phyloP scores from a whole-genome alignment of 1,140 invertebrate genomes.

The Brachionus manjavacas region DNA sequence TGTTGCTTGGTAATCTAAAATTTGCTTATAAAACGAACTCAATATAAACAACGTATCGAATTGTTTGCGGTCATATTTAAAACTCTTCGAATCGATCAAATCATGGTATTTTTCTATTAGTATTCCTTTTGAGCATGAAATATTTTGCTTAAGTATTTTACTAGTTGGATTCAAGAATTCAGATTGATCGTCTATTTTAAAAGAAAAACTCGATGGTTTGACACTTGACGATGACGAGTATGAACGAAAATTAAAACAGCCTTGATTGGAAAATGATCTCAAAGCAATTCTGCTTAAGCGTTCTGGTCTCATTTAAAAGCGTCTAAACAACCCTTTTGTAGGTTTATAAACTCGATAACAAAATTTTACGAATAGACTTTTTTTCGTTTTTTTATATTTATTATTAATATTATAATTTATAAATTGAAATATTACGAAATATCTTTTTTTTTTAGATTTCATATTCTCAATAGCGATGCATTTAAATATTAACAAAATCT shows the following conservation, averaged over 20 bases:
- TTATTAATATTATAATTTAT: not conserved
- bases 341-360: not conserved
- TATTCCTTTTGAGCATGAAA: not conserved
- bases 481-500: not conserved
- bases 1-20: not conserved
- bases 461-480: not conserved
- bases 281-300: not conserved
- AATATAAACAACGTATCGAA: not conserved
- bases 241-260: not conserved
- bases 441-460: not conserved
- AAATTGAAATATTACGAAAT: not conserved
- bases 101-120: not conserved
- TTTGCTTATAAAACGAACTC: not conserved
- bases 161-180: not conserved
- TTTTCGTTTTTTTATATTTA: not conserved
- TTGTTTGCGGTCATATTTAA: slow-evolving; percentile 14
- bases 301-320: not conserved
- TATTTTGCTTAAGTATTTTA: not conserved
- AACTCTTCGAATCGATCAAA: not conserved
- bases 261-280: not conserved
- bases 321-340: not conserved
- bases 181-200: not conserved
- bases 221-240: slow-evolving; percentile 12
- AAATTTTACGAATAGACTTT: not conserved
- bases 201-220: not conserved